Base-by-base conservation (phyloP, 2,888 invertebrate species). In the Erebia aethiops region DNA sequence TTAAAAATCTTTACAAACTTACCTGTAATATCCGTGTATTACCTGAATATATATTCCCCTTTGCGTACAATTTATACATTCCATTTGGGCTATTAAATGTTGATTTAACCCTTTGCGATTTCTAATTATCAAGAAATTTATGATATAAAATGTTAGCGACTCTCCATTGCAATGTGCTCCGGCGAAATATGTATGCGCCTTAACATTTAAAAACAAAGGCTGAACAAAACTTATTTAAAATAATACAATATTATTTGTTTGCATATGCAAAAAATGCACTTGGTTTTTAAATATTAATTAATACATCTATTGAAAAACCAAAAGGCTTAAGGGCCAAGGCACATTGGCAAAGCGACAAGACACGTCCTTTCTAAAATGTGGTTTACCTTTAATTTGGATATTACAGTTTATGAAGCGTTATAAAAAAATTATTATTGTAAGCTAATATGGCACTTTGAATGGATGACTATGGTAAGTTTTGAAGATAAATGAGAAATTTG, bases 361-460 rank as follows among this genome's bases (percentile, higher is more conserved):
- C 46, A 11, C 13, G 46, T 46, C 46, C 46, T 46, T 46, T 46
- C 46, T 46, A 11, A 46, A 46, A 46, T 4, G 46, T 46, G 0
- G n/a, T 9, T 52, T 57, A 26, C 26, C 9, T 41, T 16, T 64
- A 0, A 16, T 52, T 5, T 51, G 64, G 63, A 64, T 64, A 52
- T 64, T 41, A 52, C 64, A 52, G 64, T 16, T 64, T 64, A 35
- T 26, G n/a, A 16, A 41, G 9, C n/a, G 11, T 10, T 60, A 9
- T 18, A n/a, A 49, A 54, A 16, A 26, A 13, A 51, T 10, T n/a
- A 49, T 18, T 11, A 61, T 46, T 11, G 35, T 46, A n/a, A 57
- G 21, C 66, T 57, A 57, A 57, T 46, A 57, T 67, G 66, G 66
- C 57, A 67, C 66, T 65, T 18, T 56, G 43, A 16, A 26, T 35